Evolutionary conservation across 2,113 vertebrate genomes (phyloP).

Genomic region (Oxygymnocypris stewartii): DNA sequence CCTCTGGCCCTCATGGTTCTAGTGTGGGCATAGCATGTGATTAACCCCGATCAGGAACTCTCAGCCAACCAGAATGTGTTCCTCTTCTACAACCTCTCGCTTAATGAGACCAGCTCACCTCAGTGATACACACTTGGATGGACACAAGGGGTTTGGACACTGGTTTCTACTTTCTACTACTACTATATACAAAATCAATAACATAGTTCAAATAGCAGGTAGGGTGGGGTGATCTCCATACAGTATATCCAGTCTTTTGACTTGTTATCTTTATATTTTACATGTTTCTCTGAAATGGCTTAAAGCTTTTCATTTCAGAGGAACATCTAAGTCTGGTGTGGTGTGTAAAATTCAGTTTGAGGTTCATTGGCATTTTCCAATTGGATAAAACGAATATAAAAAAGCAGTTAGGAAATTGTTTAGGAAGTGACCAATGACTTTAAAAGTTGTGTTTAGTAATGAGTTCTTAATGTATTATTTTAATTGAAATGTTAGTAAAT

Average conservation of each 20-base stretch:
- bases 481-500: no score
- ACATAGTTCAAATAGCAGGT: not conserved
- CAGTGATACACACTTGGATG: conserved; percentile 33
- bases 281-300: not conserved
- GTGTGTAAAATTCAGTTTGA: not conserved
- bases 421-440: not conserved
- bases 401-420: not conserved
- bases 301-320: not conserved
- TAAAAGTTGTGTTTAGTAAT: not conserved
- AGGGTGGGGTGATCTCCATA: not conserved
- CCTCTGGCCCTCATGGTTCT: conserved; percentile 64
- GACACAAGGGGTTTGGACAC: conserved; percentile 12
- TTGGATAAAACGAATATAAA: not conserved
- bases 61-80: conserved; percentile 56
- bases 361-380: not conserved
- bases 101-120: conserved; percentile 39
- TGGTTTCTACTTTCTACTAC: conserved; percentile 22
- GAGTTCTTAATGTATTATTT: no score
- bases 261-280: not conserved
- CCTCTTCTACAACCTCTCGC: conserved; percentile 48
- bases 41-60: conserved; percentile 40
- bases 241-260: not conserved
- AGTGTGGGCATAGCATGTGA: conserved; percentile 65
- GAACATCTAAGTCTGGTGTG: not conserved
- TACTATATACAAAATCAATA: not conserved